phyloP scores from a whole-genome alignment of 64 coral and sea anemone genomes.

The Dendrophyllia cribrosa region DNA sequence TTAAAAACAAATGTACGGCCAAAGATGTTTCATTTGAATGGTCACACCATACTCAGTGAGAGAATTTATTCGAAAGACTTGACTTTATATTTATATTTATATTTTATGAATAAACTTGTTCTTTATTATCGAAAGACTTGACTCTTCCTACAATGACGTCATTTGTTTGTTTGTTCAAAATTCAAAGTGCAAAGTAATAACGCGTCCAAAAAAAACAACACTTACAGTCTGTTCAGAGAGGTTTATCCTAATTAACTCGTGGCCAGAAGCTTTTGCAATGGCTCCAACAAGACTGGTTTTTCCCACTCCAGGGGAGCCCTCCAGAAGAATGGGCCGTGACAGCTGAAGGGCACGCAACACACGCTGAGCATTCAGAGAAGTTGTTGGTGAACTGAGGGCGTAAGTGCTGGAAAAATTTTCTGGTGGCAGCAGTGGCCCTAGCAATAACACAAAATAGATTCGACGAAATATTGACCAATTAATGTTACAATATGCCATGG shows the following conservation, averaged over 20 bases:
- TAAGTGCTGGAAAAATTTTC: slow-evolving; percentile 64
- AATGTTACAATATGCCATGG: too few relatives aligned
- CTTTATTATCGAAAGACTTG: too few relatives aligned
- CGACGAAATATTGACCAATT: too few relatives aligned
- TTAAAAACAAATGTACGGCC: too few relatives aligned
- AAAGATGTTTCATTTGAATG: too few relatives aligned
- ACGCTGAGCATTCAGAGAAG: slow-evolving; percentile 86
- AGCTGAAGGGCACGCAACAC: slow-evolving; percentile 84
- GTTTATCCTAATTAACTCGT: slow-evolving; percentile 90
- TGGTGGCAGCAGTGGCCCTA: slow-evolving; percentile 65
- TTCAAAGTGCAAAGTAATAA: too few relatives aligned
- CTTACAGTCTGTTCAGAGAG: slow-evolving; percentile 97
- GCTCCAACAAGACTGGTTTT: slow-evolving; percentile 98
- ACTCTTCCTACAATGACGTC: too few relatives aligned
- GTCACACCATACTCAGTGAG: too few relatives aligned
- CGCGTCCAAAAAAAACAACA: neutral
- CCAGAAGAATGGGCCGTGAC: slow-evolving; percentile 85
- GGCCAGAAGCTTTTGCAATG: slow-evolving; percentile 93
- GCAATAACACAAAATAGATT: neutral
- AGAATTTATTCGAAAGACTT: too few relatives aligned
- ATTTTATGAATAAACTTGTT: too few relatives aligned
- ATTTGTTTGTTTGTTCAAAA: too few relatives aligned
- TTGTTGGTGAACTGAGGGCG: slow-evolving; percentile 88
- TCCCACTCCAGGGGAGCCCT: slow-evolving; percentile 97
- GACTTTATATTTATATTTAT: too few relatives aligned